Base-by-base conservation (phyloP, 2,888 invertebrate genomes). In the Drosophila villosipedis region DNA sequence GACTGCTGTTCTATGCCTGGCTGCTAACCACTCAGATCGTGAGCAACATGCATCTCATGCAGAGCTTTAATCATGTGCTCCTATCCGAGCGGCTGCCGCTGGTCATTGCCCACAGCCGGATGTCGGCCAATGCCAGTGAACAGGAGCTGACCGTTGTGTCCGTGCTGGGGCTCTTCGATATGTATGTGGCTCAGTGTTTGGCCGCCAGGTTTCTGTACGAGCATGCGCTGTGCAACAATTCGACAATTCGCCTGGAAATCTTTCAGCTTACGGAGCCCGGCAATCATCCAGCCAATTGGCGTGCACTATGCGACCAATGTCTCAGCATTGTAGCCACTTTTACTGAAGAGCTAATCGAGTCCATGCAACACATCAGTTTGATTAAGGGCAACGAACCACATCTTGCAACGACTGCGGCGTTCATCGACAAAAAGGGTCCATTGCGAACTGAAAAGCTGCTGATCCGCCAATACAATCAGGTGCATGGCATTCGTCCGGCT, bases 231-330 rank as follows among this genome's bases (percentile, higher is more conserved):
- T 78, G 79, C 84, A 95, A 95, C 87, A 95, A 96, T 50, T 91
- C 94, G 30, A 59, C 76, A 0, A 94, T 97, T 82, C 94, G 97
- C 57, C 92, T 94, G 79, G 94, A 95, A 67, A 94, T 98, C 50
- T 98, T 96, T 91, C 94, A 95, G 19, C 93, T 97, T 0, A 97
- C 97, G 37, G 95, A 96, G 88, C 97, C 97, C 33, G 97, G 92
- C 28, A 97, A 97, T 37, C 97, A 97, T 92, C 97, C 98, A 0
- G 96, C 97, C 89, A 97, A 97, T 89, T 98, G 98, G 98, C 97
- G 96, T 87, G 95, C 95, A 77, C 92, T 98, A 14, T 91, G 88
- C 54, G 95, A 95, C 69, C 95, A 95, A 82, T 95, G 96, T 90
- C 91, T 97, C 14, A 92, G 92, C 39, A 93, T 96, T 0, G 94